Percentiles rank a stretch among this genome's conserved stretches.
Evolutionary conservation across 2,113 vertebrate species (phyloP).

Genomic region (Siniperca knerii): DNA sequence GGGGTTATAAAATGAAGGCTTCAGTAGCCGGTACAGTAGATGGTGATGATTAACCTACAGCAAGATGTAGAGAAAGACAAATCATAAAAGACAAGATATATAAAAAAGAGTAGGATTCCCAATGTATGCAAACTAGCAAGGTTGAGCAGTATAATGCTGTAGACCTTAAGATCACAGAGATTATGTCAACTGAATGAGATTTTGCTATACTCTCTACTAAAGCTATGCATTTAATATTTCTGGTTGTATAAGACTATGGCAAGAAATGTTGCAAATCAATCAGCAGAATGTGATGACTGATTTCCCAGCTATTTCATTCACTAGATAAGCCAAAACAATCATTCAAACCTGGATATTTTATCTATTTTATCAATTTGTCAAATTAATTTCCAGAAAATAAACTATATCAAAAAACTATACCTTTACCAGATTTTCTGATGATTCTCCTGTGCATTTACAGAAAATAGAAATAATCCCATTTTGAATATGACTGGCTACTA

Average conservation of each 20-base stretch:
- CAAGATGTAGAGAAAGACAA: not conserved
- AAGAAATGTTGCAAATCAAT: not conserved
- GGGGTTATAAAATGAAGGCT: not conserved
- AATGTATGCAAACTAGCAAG: not conserved
- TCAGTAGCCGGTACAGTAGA: not conserved
- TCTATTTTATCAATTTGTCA: not conserved
- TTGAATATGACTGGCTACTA: not conserved
- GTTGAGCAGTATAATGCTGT: not conserved
- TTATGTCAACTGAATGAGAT: not conserved
- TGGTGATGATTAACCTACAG: not conserved
- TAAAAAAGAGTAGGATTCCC: not conserved
- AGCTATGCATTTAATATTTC: not conserved
- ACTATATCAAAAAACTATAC: not conserved
- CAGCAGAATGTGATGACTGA: not conserved
- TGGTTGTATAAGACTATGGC: not conserved
- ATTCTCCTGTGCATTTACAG: not conserved
- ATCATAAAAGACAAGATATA: not conserved
- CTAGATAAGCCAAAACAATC: no score
- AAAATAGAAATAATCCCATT: not conserved
- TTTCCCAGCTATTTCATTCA: not conserved
- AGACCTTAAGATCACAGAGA: not conserved
- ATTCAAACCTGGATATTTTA: not conserved
- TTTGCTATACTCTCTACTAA: not conserved
- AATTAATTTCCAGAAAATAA: not conserved
- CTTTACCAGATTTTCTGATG: not conserved